Conservation (phyloP, 1,140 invertebrate species). For the Drosophila prosaltans region DNA sequence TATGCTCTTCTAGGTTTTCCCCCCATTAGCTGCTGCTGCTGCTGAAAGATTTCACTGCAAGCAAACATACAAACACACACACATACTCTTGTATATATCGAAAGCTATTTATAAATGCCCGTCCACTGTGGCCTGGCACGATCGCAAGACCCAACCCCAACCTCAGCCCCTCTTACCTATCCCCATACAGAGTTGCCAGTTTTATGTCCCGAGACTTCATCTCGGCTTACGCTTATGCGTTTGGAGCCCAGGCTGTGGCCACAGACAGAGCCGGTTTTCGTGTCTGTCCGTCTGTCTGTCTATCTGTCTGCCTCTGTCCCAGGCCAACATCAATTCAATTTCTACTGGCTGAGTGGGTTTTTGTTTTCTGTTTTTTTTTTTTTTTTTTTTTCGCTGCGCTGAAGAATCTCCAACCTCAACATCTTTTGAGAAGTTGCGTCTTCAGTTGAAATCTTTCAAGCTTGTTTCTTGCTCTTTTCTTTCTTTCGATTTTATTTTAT, state of each 20-base stretch:
- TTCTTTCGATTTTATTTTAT: constrained; percentile 24
- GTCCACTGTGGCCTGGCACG: constrained; percentile 11
- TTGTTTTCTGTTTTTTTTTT: constrained; percentile 34
- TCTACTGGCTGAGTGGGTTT: constrained; percentile 79
- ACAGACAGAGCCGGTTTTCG: constrained; percentile 58
- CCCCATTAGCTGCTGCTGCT: constrained; percentile 45
- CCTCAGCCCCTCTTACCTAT: not conserved
- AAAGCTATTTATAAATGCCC: constrained; percentile 76
- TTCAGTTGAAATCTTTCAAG: constrained; percentile 42
- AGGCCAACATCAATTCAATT: constrained; percentile 76
- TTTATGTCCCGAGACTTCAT: constrained; percentile 23
- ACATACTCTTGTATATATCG: constrained; percentile 41
- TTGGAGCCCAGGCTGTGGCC: constrained; percentile 49
- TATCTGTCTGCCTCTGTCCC: constrained; percentile 36
- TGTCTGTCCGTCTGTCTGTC: constrained; percentile 21
- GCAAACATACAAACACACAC: not conserved
- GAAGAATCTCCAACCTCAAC: constrained; percentile 52
- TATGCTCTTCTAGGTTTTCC: constrained; percentile 26
- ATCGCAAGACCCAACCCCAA: constrained; percentile 17
- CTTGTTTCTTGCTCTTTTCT: constrained; percentile 52
- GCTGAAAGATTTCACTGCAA: constrained; percentile 65
- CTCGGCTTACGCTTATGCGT: constrained; percentile 63
- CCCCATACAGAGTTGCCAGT: constrained; percentile 7
- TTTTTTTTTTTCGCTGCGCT: constrained; percentile 35
- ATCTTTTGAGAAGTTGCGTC: constrained; percentile 43